Evolutionary conservation across 2,888 invertebrate species (phyloP).

Genomic region (Prosapia bicincta): DNA sequence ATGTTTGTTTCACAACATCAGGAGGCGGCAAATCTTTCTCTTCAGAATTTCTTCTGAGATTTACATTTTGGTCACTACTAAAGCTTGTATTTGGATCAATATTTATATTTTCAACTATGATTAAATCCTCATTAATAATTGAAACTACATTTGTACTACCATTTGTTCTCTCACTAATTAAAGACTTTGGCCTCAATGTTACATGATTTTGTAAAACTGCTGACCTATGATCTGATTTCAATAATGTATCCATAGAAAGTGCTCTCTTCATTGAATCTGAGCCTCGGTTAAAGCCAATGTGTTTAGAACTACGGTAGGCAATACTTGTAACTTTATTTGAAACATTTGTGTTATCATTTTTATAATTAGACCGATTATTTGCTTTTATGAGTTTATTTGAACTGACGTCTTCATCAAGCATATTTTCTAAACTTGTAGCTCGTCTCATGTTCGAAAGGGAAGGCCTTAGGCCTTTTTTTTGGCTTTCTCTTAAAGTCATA

Average conservation of each 20-base stretch:
- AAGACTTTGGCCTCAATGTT: slow-evolving; percentile 10
- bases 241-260: slow-evolving; percentile 79
- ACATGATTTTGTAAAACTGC: slow-evolving; percentile 12
- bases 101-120: slow-evolving; percentile 43
- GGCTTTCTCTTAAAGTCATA: slow-evolving; percentile 74
- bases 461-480: slow-evolving; percentile 57
- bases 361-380: neutral
- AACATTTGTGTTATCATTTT: neutral
- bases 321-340: neutral
- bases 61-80: neutral
- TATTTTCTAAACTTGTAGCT: slow-evolving; percentile 80
- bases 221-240: slow-evolving; percentile 55
- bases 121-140: slow-evolving; percentile 42
- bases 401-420: slow-evolving; percentile 64
- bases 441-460: slow-evolving; percentile 67
- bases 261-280: slow-evolving; percentile 74
- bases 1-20: slow-evolving; percentile 82
- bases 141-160: slow-evolving; percentile 30
- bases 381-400: slow-evolving; percentile 1
- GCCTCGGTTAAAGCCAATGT: neutral
- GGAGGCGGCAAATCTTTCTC: slow-evolving; percentile 81
- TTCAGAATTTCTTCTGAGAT: slow-evolving; percentile 43
- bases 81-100: slow-evolving; percentile 1
- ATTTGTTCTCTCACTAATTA: slow-evolving; percentile 18
- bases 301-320: neutral